Conservation (phyloP, 2,888 invertebrate genomes). For the Aphodius granarius region DNA sequence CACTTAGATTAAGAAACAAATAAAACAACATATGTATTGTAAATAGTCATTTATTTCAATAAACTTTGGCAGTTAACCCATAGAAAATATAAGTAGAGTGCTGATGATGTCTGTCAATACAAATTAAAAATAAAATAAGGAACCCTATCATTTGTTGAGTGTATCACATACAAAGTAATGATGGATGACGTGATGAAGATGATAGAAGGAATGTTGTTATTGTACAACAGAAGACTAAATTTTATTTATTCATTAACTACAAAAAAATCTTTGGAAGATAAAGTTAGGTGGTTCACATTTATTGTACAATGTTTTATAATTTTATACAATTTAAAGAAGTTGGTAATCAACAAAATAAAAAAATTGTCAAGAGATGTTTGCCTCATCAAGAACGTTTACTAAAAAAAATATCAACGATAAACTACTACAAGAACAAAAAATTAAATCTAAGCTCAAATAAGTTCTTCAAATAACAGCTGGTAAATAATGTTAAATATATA, state of each 20-base stretch:
- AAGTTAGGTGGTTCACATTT: neutral
- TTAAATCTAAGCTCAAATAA: no score
- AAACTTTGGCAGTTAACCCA: conserved; percentile 37
- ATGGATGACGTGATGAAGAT: neutral
- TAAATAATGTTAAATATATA: no score
- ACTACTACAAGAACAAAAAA: no score
- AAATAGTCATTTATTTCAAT: conserved; percentile 26
- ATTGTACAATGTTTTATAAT: neutral
- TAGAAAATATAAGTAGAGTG: conserved; percentile 22
- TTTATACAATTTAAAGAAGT: no score
- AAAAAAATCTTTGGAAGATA: neutral
- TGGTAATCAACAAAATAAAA: no score
- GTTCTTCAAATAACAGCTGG: no score
- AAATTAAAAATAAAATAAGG: conserved; percentile 33
- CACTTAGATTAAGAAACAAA: conserved; percentile 14
- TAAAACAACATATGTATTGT: conserved; percentile 17
- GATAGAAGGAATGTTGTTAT: conserved; percentile 10
- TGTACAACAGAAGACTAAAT: neutral
- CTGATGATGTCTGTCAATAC: conserved; percentile 20
- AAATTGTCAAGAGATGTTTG: no score
- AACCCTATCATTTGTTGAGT: conserved; percentile 32
- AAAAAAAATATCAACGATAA: no score
- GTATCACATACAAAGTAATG: conserved; percentile 30
- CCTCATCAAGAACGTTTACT: no score
- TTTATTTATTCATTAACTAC: neutral